Conservation (phyloP, 1,140 invertebrate species). For the Schmidtea mediterranea region DNA sequence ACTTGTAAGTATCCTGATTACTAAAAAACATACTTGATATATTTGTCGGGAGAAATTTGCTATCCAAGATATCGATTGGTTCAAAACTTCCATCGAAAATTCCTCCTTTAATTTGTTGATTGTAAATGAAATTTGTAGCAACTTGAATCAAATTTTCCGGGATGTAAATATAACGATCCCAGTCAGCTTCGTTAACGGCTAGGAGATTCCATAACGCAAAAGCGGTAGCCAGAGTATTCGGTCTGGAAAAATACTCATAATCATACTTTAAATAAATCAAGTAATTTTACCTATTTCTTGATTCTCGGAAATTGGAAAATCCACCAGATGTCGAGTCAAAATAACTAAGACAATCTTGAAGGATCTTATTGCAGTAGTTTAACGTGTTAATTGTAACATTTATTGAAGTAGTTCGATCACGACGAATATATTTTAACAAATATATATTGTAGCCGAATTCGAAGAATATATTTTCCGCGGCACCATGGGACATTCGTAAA, state of each 20-base stretch:
- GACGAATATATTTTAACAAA: constrained; percentile 59
- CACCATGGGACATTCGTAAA: constrained; percentile 35
- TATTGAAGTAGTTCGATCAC: constrained; percentile 45
- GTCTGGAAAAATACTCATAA: constrained; percentile 5
- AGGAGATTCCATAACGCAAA: constrained; percentile 19
- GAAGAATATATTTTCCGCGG: constrained; percentile 72
- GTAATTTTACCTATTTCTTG: too few relatives aligned
- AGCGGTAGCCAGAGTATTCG: constrained; percentile 18
- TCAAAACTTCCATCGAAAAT: neutral
- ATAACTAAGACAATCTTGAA: constrained; percentile 1
- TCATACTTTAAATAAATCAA: neutral
- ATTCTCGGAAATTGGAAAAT: constrained; percentile 1
- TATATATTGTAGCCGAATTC: constrained; percentile 75
- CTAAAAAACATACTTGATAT: too few relatives aligned
- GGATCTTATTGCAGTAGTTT: constrained; percentile 45
- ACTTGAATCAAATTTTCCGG: neutral
- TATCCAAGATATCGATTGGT: neutral
- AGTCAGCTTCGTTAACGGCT: constrained; percentile 15
- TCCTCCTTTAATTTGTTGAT: neutral
- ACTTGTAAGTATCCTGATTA: too few relatives aligned
- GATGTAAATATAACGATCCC: constrained; percentile 8
- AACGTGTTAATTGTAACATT: constrained; percentile 47
- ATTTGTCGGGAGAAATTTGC: neutral
- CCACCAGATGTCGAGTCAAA: neutral
- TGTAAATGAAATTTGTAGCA: neutral